Base-by-base conservation (phyloP, 37 sponge, comb jelly and placozoan genomes). In the Aphrocallistes beatrix region DNA sequence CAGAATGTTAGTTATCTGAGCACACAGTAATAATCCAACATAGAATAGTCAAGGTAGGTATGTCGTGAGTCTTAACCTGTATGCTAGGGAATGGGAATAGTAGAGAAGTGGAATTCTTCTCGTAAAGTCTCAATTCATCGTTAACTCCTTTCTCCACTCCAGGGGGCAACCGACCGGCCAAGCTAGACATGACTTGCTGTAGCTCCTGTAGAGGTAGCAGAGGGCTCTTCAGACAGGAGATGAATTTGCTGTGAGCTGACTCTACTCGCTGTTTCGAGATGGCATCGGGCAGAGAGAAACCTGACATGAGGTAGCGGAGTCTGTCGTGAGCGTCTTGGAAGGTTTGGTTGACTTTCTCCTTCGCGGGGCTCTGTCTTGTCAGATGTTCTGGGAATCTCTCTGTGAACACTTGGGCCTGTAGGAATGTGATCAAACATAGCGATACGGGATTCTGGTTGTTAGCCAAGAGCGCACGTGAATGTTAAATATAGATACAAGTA, bases 61-160 rank as follows among this genome's bases (percentile, higher is more conserved):
- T n/a, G n/a, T n/a, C n/a, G n/a, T n/a, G n/a, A n/a, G n/a, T n/a
- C n/a, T n/a, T 50, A 30, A 89, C 92, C 89, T 87, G 87, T 36
- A 88, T 87, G 23, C 89, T 88, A 0, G 97, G 97, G 81, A 96
- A 96, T 89, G 94, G 97, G 30, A 83, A 81, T 32, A 96, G 51
- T 30, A 96, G 88, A 0, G 94, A 94, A 32, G 94, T 96, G 51
- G 92, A 82, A 60, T 96, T 94, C 82, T 85, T 86, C 48, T 90
- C 86, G 82, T 96, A 94, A 36, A 81, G 84, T 16, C 87, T 32
- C 51, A 96, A 90, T 17, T 90, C 87, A 37, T 85, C 83, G 39
- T 94, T 85, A 37, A 96, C 91, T 23, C 39, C 89, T 36, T 75
- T 39, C 38, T 94, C 97, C 39, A 96, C 91, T 1, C 51, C 32